Evolutionary conservation across 2,888 invertebrate species (phyloP).

Genomic region (Eulithis prunata): DNA sequence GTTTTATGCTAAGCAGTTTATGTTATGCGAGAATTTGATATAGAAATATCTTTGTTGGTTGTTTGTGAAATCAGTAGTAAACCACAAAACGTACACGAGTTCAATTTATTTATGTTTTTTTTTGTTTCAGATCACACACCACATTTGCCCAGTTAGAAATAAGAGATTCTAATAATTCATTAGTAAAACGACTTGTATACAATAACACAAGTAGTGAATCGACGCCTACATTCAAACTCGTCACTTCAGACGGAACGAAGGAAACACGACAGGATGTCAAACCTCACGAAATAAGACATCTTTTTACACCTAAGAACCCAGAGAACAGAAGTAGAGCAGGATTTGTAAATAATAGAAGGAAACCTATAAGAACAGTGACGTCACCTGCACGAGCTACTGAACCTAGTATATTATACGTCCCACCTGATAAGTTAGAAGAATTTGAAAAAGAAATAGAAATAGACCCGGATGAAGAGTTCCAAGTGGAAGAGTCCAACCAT

Average conservation of each 20-base stretch:
- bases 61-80: neutral
- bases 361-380: slow-evolving; percentile 56
- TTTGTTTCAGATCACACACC: slow-evolving; percentile 73
- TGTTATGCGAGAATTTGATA: slow-evolving; percentile 6
- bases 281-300: slow-evolving; percentile 75
- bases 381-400: slow-evolving; percentile 64
- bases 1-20: slow-evolving; percentile 19
- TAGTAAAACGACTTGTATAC: slow-evolving; percentile 72
- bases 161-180: slow-evolving; percentile 68
- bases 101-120: slow-evolving; percentile 19
- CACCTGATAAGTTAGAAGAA: slow-evolving; percentile 77
- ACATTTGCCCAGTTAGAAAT: slow-evolving; percentile 79
- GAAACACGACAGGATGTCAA: slow-evolving; percentile 74
- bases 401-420: slow-evolving; percentile 70
- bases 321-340: slow-evolving; percentile 73
- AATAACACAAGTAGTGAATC: slow-evolving; percentile 73
- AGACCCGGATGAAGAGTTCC: slow-evolving; percentile 82
- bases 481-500: slow-evolving; percentile 82
- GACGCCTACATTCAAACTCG: slow-evolving; percentile 62
- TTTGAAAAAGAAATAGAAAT: slow-evolving; percentile 75
- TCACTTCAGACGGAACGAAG: slow-evolving; percentile 70
- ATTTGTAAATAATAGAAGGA: slow-evolving; percentile 72
- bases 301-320: slow-evolving; percentile 75
- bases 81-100: neutral
- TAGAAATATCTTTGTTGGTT: slow-evolving; percentile 6